Evolutionary conservation across 2,888 invertebrate species (phyloP), one percentile per base, ranked within the genome.

Genomic region (Acrobasis repandana): DNA sequence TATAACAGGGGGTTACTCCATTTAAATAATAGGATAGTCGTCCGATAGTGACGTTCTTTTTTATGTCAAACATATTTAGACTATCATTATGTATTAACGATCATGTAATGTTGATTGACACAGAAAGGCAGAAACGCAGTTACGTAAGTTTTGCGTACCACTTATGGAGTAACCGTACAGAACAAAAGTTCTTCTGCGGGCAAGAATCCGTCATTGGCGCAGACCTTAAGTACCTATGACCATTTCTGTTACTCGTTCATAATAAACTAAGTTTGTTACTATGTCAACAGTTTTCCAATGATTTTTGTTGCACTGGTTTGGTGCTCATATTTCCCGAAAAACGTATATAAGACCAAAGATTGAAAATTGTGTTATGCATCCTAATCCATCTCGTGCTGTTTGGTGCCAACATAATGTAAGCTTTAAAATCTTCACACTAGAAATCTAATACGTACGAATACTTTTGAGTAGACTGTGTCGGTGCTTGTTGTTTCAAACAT

Each of bases 331-430:
- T 79, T 79, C 74, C 79, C 81, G 81, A 82, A 84, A 82, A 80
- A 73, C 81, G 79, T 75, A 77, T 28, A 77, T 73, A 82, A 86
- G 82, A 88, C 90, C 90, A 90, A 90, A 89, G 90, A 89, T 82
- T 82, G 81, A 79, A 76, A 79, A 71, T 74, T 77, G 71, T 83
- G 74, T 78, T 75, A 74, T 77, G 76, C 79, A 79, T 78, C 74
- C 67, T 71, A 73, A 71, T 70, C 70, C 66, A 65, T 73, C 71
- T 76, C 73, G 77, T 83, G 77, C 80, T 82, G 78, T 76, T 77
- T 71, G 83, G 85, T 86, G 85, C 86, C 85, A 85, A 84, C 73
- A 72, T 79, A 74, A 66, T 72, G 63, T 79, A 70, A 72, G 63
- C 64, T 66, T 63, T 67, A 70, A 70, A 71, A 75, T 75, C 74